Percentiles rank a stretch among this genome's conserved stretches.
These are phyloP conservation scores for Meriones unguiculatus DNA, from an alignment of 2,113 vertebrate species.

Conservation along the genomic window DNA sequence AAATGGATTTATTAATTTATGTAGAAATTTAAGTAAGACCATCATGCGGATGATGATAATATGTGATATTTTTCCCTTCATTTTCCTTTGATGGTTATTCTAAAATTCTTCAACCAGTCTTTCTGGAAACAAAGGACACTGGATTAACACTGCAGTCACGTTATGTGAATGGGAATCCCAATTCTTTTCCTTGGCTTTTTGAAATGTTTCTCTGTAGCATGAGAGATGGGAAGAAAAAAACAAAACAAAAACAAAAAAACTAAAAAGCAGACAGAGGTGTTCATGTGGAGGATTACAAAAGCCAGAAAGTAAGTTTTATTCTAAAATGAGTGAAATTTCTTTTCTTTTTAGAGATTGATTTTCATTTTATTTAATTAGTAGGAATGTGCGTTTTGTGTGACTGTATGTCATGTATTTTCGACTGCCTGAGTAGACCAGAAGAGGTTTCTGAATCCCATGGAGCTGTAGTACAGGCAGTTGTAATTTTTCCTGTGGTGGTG, in stretches of 20 bases:
- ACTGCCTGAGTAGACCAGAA: neutral
- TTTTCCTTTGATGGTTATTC: neutral
- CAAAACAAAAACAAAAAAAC: too few relatives aligned
- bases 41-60: neutral
- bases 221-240: neutral
- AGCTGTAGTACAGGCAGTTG: neutral
- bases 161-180: neutral
- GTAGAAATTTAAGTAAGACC: neutral
- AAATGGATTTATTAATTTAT: neutral
- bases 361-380: neutral
- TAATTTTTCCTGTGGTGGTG: neutral
- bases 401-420: neutral
- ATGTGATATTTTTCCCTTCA: neutral
- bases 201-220: neutral
- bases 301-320: neutral
- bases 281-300: neutral
- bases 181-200: too few relatives aligned
- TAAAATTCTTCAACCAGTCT: neutral
- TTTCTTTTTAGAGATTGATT: too few relatives aligned
- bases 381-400: neutral
- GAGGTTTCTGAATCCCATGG: too few relatives aligned
- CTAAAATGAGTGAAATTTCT: neutral
- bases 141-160: neutral
- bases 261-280: neutral
- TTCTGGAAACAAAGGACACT: neutral